Evolutionary conservation across 2,113 vertebrate genomes (phyloP).

Genomic region (Eptesicus fuscus): DNA sequence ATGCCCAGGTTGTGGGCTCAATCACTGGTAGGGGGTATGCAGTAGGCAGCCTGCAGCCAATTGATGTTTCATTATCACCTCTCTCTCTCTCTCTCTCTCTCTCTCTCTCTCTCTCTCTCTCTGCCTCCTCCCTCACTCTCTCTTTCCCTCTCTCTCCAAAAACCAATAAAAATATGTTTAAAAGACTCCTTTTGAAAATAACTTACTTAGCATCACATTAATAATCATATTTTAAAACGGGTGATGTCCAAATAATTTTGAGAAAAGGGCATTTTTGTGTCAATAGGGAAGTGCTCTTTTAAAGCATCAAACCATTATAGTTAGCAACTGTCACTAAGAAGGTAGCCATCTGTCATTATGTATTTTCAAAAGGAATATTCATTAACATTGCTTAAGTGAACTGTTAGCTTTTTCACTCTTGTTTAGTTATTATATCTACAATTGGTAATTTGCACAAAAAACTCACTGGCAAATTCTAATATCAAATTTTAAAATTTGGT

Average conservation of each 20-base stretch:
- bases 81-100: no score
- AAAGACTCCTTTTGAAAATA: constrained; percentile 17
- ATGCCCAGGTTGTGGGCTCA: no score
- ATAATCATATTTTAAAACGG: not conserved
- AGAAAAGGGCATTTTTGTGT: constrained; percentile 1
- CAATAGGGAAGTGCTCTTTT: constrained; percentile 28
- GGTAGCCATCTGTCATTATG: not conserved
- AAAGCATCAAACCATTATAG: not conserved
- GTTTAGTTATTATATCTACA: not conserved
- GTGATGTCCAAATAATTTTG: constrained; percentile 37
- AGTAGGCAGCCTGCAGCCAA: no score
- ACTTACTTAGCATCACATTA: not conserved
- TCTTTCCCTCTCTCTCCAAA: not conserved
- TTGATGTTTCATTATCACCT: no score
- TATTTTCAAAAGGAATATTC: constrained; percentile 28
- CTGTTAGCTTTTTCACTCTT: not conserved
- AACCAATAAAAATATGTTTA: not conserved
- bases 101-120: no score
- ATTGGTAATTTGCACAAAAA: constrained; percentile 46
- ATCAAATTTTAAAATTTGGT: constrained; percentile 38
- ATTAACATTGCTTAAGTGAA: constrained; percentile 43
- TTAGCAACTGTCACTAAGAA: constrained; percentile 32
- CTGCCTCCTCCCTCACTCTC: not conserved
- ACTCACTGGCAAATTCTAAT: not conserved
- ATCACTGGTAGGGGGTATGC: no score